Evolutionary conservation across 2,888 invertebrate genomes (phyloP).

Genomic region (Tanypteryx hageni): DNA sequence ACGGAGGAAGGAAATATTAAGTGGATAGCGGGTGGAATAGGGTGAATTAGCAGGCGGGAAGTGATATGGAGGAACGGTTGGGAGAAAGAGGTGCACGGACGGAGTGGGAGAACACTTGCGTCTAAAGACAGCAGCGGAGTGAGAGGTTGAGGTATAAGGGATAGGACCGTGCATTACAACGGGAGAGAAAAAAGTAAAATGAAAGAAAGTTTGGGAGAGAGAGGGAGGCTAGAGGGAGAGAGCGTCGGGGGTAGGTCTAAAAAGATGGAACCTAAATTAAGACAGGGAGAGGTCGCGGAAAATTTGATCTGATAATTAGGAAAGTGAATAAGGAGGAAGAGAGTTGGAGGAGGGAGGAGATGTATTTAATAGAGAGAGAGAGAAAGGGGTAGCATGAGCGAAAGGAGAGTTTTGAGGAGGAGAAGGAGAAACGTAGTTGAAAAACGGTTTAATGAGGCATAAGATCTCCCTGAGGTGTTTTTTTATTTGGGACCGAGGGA

Average conservation of each 20-base stretch:
- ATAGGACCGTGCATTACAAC: not conserved
- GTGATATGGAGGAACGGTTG: not conserved
- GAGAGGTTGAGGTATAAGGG: not conserved
- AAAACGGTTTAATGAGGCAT: slow-evolving; percentile 42
- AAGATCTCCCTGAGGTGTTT: not conserved
- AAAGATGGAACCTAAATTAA: slow-evolving; percentile 6
- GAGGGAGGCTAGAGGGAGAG: not conserved
- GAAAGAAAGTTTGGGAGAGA: not conserved
- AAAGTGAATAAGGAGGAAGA: not conserved
- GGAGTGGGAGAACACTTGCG: not conserved
- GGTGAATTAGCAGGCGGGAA: not conserved
- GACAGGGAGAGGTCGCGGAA: slow-evolving; percentile 15
- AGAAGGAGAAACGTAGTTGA: not conserved
- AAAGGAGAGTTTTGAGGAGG: not conserved
- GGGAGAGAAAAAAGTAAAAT: not conserved
- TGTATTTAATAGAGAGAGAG: not conserved
- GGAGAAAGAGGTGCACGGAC: not conserved
- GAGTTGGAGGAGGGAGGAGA: not conserved
- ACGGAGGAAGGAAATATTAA: too few species aligned
- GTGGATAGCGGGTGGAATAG: too few species aligned
- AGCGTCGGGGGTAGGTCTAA: too few species aligned
- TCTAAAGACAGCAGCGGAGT: not conserved
- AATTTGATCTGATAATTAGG: slow-evolving; percentile 48
- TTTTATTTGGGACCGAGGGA: not conserved
- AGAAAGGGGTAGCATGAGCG: not conserved